Evolutionary conservation across 2,888 invertebrate species (phyloP).

Genomic region (Tridacna gigas): DNA sequence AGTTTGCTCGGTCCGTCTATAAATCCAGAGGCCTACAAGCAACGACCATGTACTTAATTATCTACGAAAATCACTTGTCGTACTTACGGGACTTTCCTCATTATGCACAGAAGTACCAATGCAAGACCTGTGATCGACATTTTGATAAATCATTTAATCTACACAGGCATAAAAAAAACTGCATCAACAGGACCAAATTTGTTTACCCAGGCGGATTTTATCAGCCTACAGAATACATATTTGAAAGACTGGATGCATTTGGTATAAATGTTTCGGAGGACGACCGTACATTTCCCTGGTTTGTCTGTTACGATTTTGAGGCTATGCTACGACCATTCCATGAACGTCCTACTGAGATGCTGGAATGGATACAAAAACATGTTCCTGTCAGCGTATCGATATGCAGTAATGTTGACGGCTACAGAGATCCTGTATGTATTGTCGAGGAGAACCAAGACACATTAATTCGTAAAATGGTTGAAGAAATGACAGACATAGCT

Average conservation of each 20-base stretch:
- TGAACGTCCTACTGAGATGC: slow-evolving; percentile 18
- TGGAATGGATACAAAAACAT: slow-evolving; percentile 51
- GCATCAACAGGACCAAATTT: slow-evolving; percentile 43
- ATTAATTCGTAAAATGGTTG: slow-evolving; percentile 39
- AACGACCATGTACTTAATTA: slow-evolving; percentile 51
- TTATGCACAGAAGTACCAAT: too few relatives aligned
- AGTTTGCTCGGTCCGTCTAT: slow-evolving; percentile 39
- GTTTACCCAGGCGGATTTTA: slow-evolving; percentile 53
- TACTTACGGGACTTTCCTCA: slow-evolving; percentile 37
- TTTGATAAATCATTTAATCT: slow-evolving; percentile 34
- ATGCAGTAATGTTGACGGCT: slow-evolving; percentile 47
- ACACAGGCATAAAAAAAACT: slow-evolving; percentile 39
- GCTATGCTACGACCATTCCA: slow-evolving; percentile 34
- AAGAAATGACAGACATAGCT: slow-evolving; percentile 27
- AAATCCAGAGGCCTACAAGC: slow-evolving; percentile 42
- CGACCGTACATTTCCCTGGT: too few relatives aligned
- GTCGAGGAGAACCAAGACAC: slow-evolving; percentile 49
- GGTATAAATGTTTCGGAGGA: too few relatives aligned
- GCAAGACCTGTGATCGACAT: slow-evolving; percentile 50
- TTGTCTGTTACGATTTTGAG: slow-evolving; percentile 50
- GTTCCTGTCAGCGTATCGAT: too few relatives aligned
- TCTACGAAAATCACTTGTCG: slow-evolving; percentile 50
- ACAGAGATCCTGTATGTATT: slow-evolving; percentile 36
- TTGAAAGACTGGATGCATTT: slow-evolving; percentile 42
- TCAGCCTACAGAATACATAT: slow-evolving; percentile 26